phyloP scores from a whole-genome alignment of 2,888 invertebrate genomes.

The Taphrorychus bicolor region DNA sequence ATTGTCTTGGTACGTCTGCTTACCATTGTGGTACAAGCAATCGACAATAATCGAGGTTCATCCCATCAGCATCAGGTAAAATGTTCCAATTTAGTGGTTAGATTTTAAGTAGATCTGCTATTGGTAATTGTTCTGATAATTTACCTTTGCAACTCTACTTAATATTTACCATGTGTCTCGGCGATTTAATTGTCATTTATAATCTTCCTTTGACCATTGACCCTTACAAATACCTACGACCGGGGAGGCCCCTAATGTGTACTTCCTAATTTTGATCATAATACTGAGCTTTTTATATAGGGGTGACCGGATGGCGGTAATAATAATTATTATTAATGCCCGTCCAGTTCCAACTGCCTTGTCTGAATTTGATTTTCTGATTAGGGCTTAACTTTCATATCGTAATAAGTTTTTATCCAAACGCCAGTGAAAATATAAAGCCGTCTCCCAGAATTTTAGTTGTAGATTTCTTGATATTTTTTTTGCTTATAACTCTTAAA shows the following conservation, averaged over 20 bases:
- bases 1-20: neutral
- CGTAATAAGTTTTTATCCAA: no score
- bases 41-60: no score
- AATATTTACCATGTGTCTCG: slow-evolving; percentile 17
- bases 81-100: neutral
- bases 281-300: slow-evolving; percentile 3
- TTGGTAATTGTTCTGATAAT: slow-evolving; percentile 12
- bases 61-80: neutral
- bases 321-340: no score
- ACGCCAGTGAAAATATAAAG: no score
- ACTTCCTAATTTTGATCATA: neutral
- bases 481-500: no score
- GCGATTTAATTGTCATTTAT: neutral
- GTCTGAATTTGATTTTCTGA: no score
- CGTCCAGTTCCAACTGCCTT: no score
- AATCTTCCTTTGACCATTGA: neutral
- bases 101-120: slow-evolving; percentile 12
- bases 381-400: no score
- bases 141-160: slow-evolving; percentile 26
- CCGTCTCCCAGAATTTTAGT: no score
- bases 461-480: no score
- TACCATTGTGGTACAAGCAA: neutral
- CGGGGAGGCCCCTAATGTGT: neutral
- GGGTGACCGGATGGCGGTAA: slow-evolving; percentile 12
- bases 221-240: neutral